phyloP scores from a whole-genome alignment of 2,113 vertebrate genomes.

The Albula goreensis region DNA sequence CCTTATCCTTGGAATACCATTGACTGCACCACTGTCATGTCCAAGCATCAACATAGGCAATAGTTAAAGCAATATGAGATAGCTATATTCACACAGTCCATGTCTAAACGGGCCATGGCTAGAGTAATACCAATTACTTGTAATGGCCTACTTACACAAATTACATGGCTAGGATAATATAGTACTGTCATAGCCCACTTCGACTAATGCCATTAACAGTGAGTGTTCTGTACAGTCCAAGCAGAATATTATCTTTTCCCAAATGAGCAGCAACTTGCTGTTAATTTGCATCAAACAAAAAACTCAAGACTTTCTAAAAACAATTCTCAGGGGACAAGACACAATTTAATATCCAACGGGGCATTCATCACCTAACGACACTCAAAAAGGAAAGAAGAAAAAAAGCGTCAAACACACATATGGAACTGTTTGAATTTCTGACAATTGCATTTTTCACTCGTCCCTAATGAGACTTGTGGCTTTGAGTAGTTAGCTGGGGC shows the following conservation, averaged over 20 bases:
- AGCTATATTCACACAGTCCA: neutral
- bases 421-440: conserved; percentile 4
- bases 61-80: neutral
- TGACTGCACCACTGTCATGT: too few relatives aligned
- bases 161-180: neutral
- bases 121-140: neutral
- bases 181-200: neutral
- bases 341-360: conserved; percentile 37
- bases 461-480: conserved; percentile 11
- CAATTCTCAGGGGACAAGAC: conserved; percentile 31
- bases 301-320: conserved; percentile 23
- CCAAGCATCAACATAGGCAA: neutral
- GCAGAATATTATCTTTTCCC: conserved; percentile 25
- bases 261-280: conserved; percentile 23
- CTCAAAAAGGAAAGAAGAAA: neutral
- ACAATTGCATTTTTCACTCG: conserved; percentile 4
- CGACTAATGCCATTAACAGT: neutral
- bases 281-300: conserved; percentile 36
- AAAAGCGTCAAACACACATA: conserved; percentile 24
- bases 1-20: too few relatives aligned
- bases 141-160: neutral
- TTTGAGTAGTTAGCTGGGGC: neutral
- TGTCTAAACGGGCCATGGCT: neutral
- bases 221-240: neutral
- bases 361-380: conserved; percentile 37